Conservation (phyloP, 1,140 invertebrate species). For the Meloidogyne floridensis region DNA sequence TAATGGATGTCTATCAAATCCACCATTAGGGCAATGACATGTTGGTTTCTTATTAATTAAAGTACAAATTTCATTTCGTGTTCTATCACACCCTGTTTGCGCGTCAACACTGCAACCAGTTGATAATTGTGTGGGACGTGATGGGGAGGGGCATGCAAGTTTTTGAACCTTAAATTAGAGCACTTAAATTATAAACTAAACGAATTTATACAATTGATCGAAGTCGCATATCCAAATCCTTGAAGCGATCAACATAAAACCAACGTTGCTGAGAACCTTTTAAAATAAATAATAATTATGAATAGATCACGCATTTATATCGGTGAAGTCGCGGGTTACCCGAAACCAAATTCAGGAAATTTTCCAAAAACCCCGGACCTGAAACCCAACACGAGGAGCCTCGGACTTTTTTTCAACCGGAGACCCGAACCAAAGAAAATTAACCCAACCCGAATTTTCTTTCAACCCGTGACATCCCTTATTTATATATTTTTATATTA, state of each 20-base stretch:
- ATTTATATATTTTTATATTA: too few relatives aligned
- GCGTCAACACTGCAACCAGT: conserved; percentile 55
- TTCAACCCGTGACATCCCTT: too few relatives aligned
- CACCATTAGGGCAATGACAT: conserved; percentile 55
- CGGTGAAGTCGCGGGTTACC: too few relatives aligned
- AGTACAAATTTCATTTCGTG: conserved; percentile 60
- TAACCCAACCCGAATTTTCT: too few relatives aligned
- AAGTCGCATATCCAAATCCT: conserved; percentile 63
- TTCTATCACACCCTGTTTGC: conserved; percentile 64
- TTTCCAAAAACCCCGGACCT: too few relatives aligned
- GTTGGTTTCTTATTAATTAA: conserved; percentile 43
- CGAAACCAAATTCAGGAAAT: too few relatives aligned
- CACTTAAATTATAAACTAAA: neutral
- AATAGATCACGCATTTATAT: conserved; percentile 41
- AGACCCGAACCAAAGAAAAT: too few relatives aligned
- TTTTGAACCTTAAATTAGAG: conserved; percentile 46
- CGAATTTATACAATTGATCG: conserved; percentile 53
- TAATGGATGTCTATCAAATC: conserved; percentile 60
- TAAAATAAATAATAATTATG: neutral
- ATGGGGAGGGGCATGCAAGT: conserved; percentile 58
- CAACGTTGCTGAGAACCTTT: conserved; percentile 38
- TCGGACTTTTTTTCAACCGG: too few relatives aligned
- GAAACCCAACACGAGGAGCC: too few relatives aligned
- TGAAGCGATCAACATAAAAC: conserved; percentile 66
- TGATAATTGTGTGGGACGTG: conserved; percentile 24